Evolutionary conservation across 2,888 invertebrate genomes (phyloP).

Genomic region (Cerceris rybyensis): DNA sequence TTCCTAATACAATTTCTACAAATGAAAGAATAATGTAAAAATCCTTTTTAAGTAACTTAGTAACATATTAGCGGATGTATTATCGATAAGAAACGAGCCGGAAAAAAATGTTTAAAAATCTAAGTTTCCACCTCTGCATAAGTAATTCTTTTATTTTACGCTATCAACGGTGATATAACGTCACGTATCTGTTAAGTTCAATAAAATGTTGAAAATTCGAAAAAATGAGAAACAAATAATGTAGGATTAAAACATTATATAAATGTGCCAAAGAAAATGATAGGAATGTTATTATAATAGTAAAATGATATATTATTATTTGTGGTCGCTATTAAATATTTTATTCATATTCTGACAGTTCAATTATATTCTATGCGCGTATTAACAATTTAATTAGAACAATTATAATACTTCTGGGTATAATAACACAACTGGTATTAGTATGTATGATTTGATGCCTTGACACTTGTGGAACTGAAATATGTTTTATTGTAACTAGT

Average conservation of each 20-base stretch:
- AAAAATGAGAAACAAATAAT: constrained; percentile 16
- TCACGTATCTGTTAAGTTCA: constrained; percentile 10
- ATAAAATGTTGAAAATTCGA: background rate
- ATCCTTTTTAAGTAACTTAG: constrained; percentile 10
- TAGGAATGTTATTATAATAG: constrained; percentile 28
- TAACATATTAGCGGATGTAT: constrained; percentile 12
- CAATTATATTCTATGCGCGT: constrained; percentile 34
- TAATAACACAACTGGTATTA: constrained; percentile 33
- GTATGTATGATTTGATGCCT: constrained; percentile 39
- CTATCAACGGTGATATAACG: constrained; percentile 16
- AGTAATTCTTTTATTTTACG: constrained; percentile 20
- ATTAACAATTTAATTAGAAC: constrained; percentile 23
- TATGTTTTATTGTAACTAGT: constrained; percentile 46
- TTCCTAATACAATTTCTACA: background rate
- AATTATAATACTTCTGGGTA: constrained; percentile 39
- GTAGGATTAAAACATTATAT: constrained; percentile 27
- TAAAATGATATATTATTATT: constrained; percentile 22
- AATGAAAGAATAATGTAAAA: constrained; percentile 4
- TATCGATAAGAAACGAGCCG: constrained; percentile 16
- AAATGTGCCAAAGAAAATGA: constrained; percentile 51
- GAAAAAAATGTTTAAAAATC: constrained; percentile 7
- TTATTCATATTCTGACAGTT: constrained; percentile 26
- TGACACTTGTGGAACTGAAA: constrained; percentile 35
- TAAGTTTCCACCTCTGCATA: constrained; percentile 13
- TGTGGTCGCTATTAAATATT: constrained; percentile 23